Evolutionary conservation across 92 coral and sea anemone species (phyloP), one percentile per base, ranked within the genome.

Genomic region (Epizoanthus fatuus): DNA sequence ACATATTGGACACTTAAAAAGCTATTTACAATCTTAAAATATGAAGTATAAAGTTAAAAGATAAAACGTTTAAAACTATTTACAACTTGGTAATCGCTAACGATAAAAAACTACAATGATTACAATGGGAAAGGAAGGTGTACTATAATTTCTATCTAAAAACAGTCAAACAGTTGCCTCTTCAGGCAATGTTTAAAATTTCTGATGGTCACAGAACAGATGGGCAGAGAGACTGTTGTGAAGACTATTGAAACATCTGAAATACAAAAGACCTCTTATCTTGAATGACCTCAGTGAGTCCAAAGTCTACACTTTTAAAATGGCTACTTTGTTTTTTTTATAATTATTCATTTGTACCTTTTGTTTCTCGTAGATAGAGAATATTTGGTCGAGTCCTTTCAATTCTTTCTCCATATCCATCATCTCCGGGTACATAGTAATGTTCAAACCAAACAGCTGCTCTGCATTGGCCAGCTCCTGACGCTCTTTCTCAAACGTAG

Each of bases 391-490:
- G 44, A 97, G 81, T 55, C 99, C 99, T 62, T 97, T 97, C 54
- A 97, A 86, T 72, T 97, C 99, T 69, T 92, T 95, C 89, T 97
- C 99, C 99, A 97, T 97, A 75, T 91, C 95, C 75, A 91, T 91
- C 86, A 97, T 86, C 56, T 95, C 99, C 13, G 99, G 99, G 81
- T 97, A 97, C 87, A 94, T 88, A 59, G 99, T 95, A 86, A 97
- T 95, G 47, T 95, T 87, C 14, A 97, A 83, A 71, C 99, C 99
- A 90, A 97, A 97, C 81, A 97, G 90, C 47, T 96, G 90, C 91
- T 97, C 99, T 4, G 99, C 99, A 74, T 97, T 97, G 4, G 99
- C 98, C 88, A 97, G 83, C 75, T 97, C 99, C 75, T 96, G 99
- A 1, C 99, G 98, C 75, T 96, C 99, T 72, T 88, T 95, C 63